Evolutionary conservation across 2,888 invertebrate species (phyloP).

Genomic region (Campoplex capitator): DNA sequence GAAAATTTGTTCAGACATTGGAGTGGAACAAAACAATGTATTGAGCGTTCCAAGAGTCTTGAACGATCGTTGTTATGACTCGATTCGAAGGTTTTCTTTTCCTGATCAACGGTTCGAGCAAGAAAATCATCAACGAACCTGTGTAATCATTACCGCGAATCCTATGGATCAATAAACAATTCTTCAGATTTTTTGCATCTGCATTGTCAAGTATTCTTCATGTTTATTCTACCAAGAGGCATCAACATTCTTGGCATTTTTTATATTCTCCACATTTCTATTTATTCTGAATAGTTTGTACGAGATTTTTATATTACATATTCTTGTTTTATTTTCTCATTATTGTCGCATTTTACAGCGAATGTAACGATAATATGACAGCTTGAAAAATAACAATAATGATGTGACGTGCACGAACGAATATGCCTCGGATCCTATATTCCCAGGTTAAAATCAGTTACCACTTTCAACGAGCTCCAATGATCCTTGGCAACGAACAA

Average conservation of each 20-base stretch:
- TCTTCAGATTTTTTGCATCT: neutral
- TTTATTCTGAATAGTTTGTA: neutral
- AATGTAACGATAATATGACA: neutral
- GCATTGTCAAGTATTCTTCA: neutral
- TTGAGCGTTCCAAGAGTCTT: neutral
- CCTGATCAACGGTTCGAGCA: neutral
- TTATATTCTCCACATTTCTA: neutral
- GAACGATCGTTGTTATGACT: constrained; percentile 7
- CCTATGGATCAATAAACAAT: neutral
- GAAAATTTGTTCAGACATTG: constrained; percentile 10
- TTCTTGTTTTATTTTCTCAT: neutral
- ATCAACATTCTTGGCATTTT: neutral
- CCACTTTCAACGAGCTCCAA: neutral
- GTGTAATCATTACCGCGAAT: neutral
- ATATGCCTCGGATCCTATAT: neutral
- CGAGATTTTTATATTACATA: neutral
- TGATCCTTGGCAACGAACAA: neutral
- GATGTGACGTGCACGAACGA: neutral
- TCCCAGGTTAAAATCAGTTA: neutral
- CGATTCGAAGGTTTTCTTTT: constrained; percentile 18
- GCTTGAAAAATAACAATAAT: no score
- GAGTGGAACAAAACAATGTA: neutral
- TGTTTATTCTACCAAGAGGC: neutral
- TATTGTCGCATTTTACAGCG: neutral
- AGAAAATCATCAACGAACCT: neutral